phyloP scores from a whole-genome alignment of 2,888 invertebrate species.

The Kryphioiulus occultus region DNA sequence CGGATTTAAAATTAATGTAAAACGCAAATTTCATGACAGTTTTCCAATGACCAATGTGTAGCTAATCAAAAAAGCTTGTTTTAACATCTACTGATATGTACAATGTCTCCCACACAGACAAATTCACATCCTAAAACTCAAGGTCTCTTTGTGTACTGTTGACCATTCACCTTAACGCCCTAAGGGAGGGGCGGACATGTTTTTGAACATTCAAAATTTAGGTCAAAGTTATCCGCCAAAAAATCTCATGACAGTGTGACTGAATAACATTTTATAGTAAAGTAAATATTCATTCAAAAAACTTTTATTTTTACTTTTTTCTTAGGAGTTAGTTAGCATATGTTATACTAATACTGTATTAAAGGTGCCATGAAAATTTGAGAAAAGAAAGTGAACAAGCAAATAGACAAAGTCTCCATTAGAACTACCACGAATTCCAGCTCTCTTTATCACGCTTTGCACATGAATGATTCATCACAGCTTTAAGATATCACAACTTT shows the following conservation, averaged over 20 bases:
- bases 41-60: background rate
- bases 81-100: background rate
- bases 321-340: background rate
- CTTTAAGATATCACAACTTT: too few relatives aligned
- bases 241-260: background rate
- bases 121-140: constrained; percentile 24
- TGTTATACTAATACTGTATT: too few relatives aligned
- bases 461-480: background rate
- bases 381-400: background rate
- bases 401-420: background rate
- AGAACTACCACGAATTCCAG: background rate
- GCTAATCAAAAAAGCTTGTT: background rate
- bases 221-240: constrained; percentile 31
- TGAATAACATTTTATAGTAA: background rate
- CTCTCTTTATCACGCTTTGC: background rate
- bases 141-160: constrained; percentile 8
- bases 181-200: constrained; percentile 33
- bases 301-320: background rate
- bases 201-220: constrained; percentile 35
- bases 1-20: background rate
- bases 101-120: constrained; percentile 29
- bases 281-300: background rate
- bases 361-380: background rate
- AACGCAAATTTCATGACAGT: background rate
- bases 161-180: constrained; percentile 33